phyloP scores from a whole-genome alignment of 2,888 invertebrate genomes.

The Dynastes tityus region DNA sequence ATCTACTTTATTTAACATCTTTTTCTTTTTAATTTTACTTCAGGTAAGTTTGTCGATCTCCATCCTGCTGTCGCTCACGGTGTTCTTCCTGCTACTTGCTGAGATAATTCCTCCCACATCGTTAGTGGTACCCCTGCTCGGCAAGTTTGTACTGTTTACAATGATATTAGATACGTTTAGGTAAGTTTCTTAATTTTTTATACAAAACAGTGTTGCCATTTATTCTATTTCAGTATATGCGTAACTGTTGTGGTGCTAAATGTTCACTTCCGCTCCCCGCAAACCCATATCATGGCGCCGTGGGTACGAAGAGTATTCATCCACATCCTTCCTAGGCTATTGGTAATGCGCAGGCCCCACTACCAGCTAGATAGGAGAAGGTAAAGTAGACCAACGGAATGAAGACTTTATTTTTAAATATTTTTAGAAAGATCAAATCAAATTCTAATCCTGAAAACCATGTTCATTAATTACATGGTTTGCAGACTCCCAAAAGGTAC shows the following conservation, averaged over 20 bases:
- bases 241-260: conserved; percentile 91
- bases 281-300: conserved; percentile 97
- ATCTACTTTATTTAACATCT: neutral
- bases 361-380: conserved; percentile 77
- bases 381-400: conserved; percentile 58
- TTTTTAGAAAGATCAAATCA: too few relatives aligned
- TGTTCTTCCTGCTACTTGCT: conserved; percentile 94
- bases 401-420: neutral
- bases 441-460: too few relatives aligned
- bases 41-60: conserved; percentile 96
- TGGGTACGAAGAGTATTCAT: conserved; percentile 98
- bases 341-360: conserved; percentile 92
- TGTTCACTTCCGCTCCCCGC: conserved; percentile 97
- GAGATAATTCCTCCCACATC: conserved; percentile 94
- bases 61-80: conserved; percentile 94
- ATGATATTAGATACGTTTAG: conserved; percentile 97
- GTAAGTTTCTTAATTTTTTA: conserved; percentile 70
- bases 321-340: conserved; percentile 93
- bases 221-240: conserved; percentile 65
- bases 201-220: neutral
- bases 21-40: neutral
- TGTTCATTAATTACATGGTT: too few relatives aligned
- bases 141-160: conserved; percentile 95
- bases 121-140: conserved; percentile 92
- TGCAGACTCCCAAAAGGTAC: too few relatives aligned